Percentiles rank a stretch among this genome's conserved stretches.
These are phyloP conservation scores for Petrolisthes manimaculis DNA, from an alignment of 2,888 invertebrate genomes.

Conservation along the genomic window DNA sequence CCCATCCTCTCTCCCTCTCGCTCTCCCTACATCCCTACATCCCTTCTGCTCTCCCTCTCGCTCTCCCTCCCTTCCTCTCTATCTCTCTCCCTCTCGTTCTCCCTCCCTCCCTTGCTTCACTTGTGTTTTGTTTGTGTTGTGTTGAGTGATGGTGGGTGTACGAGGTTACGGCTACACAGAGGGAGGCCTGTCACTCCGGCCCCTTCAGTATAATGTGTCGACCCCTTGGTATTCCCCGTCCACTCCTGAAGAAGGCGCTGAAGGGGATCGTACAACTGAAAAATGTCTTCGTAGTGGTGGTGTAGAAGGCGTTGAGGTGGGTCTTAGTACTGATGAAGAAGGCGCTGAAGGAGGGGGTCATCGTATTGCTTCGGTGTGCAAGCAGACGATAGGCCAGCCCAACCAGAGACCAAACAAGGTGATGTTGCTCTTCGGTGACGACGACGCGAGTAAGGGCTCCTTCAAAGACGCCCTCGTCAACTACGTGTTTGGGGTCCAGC, in stretches of 20 bases:
- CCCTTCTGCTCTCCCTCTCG: neutral
- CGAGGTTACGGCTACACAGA: conserved; percentile 43
- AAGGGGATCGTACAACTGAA: no score
- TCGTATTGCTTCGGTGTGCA: conserved; percentile 19
- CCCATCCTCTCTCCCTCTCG: neutral
- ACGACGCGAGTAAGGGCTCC: neutral
- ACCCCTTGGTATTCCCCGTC: neutral
- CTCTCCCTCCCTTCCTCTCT: conserved; percentile 20
- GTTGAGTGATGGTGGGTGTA: conserved; percentile 23
- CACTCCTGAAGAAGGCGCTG: neutral
- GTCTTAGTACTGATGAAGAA: no score
- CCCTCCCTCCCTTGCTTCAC: neutral
- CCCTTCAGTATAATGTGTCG: no score
- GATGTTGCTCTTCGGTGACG: conserved; percentile 33
- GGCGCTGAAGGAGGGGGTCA: no score
- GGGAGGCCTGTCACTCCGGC: conserved; percentile 39
- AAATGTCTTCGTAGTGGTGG: no score
- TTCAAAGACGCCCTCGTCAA: conserved; percentile 44
- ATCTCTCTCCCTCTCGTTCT: no score
- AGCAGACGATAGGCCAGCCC: neutral
- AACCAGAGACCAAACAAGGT: conserved; percentile 28
- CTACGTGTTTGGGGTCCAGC: conserved; percentile 28
- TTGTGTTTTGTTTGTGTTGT: neutral
- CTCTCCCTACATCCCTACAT: neutral
- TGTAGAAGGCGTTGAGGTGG: no score